Conservation (phyloP, 2,797 vertebrate genomes). For the Ambastaia sidthimunki region DNA sequence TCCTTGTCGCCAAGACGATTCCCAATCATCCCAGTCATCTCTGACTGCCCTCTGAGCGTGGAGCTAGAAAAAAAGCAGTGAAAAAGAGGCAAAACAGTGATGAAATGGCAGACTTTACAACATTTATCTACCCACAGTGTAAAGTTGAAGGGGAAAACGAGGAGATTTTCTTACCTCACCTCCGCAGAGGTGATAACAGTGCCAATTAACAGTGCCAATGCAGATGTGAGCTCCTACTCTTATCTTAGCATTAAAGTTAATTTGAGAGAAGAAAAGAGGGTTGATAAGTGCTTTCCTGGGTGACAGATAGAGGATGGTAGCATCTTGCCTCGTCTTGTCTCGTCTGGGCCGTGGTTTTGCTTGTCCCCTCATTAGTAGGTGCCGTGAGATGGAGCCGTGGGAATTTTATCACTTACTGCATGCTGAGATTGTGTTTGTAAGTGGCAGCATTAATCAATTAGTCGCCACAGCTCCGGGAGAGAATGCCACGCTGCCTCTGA, state of each 20-base stretch:
- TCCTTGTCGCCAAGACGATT: constrained; percentile 57
- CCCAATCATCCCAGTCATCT: constrained; percentile 61
- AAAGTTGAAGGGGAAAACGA: constrained; percentile 11
- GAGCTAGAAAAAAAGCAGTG: constrained; percentile 26
- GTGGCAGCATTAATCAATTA: constrained; percentile 71
- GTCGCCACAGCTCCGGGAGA: constrained; percentile 50
- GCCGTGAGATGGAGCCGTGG: constrained; percentile 49
- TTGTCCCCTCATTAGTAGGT: constrained; percentile 68
- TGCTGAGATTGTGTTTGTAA: constrained; percentile 63
- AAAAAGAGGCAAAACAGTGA: constrained; percentile 38
- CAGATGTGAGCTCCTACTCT: constrained; percentile 29
- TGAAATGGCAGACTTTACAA: constrained; percentile 2
- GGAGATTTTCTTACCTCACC: constrained; percentile 15
- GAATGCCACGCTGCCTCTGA: constrained; percentile 24
- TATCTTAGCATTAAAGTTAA: constrained; percentile 62
- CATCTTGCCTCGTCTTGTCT: constrained; percentile 1
- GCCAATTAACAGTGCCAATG: constrained; percentile 41
- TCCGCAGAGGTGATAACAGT: constrained; percentile 15
- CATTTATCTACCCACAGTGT: not conserved
- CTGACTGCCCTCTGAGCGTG: constrained; percentile 61
- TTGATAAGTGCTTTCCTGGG: constrained; percentile 62
- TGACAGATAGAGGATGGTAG: constrained; percentile 51
- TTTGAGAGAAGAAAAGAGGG: constrained; percentile 49
- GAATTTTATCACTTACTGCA: constrained; percentile 67
- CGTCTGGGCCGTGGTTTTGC: constrained; percentile 52